Percentiles rank a stretch among this genome's conserved stretches.
phyloP scores from a whole-genome alignment of 1,140 invertebrate genomes.

The Diachasma alloeum region DNA sequence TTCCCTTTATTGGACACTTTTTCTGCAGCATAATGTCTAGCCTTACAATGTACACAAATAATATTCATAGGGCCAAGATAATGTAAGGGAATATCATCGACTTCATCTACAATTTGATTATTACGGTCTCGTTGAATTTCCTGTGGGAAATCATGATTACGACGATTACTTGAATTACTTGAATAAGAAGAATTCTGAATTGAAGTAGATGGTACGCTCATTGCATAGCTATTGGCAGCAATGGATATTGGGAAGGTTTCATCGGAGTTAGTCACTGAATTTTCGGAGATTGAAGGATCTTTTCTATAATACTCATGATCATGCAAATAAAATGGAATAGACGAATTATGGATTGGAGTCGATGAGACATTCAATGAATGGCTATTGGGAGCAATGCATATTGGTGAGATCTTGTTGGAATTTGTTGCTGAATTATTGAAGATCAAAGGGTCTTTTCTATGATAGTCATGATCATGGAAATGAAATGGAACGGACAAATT shows the following conservation, averaged over 20 bases:
- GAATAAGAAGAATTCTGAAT: background rate
- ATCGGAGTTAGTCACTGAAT: background rate
- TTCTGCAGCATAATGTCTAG: constrained; percentile 15
- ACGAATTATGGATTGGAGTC: no score
- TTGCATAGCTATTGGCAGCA: background rate
- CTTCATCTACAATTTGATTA: background rate
- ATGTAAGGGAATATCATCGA: background rate
- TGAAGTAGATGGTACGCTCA: no score
- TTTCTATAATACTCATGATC: background rate
- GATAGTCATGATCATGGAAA: no score
- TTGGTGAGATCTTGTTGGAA: no score
- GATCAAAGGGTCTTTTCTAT: no score
- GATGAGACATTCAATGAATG: no score
- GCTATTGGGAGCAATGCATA: no score
- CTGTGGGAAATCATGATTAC: background rate
- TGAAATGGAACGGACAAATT: no score
- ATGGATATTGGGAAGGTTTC: no score
- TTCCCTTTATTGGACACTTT: constrained; percentile 21
- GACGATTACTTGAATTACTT: background rate
- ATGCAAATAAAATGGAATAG: no score
- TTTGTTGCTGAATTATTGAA: no score
- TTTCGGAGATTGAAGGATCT: background rate
- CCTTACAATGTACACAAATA: constrained; percentile 17
- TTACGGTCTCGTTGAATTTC: background rate
- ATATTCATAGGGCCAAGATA: constrained; percentile 18